Base-by-base conservation (phyloP, 2,113 vertebrate genomes). In the Aegithalos caudatus region DNA sequence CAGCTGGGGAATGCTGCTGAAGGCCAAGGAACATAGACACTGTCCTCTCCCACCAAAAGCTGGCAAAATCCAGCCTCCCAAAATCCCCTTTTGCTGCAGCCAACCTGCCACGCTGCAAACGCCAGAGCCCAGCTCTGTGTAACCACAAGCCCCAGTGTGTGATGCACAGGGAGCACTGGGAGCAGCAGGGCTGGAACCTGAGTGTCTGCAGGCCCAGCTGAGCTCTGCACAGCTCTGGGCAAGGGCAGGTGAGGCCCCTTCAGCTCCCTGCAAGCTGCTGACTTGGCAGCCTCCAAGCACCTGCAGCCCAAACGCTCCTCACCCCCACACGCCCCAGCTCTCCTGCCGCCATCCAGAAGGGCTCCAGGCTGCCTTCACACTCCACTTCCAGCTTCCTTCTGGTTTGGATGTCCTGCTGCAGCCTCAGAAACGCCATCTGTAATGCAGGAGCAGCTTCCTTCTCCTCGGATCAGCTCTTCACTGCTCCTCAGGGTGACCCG, bases 301-400 rank as follows among this genome's bases (percentile, higher is more conserved):
- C 64, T 9, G 76, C 83, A 91, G 83, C 86, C 73, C 79, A 23
- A 47, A 23, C 73, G 21, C 78, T 35, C 31, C 85, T 47, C 74
- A 50, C 12, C 24, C 28, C 3, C 1, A 3, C 53, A 3, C 38
- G 47, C 65, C 57, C 61, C 0, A 2, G 31, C 44, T 14, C 81
- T 93, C 38, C 81, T 56, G 27, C 9, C 2, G 0, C 82, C 64
- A 21, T 35, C 81, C 86, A 86, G 86, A 94, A 91, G 80, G 69
- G 91, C 88, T 92, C 54, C 4, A 0, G 67, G 91, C 67, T 74
- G 95, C 18, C 1, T 94, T 92, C 77, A 91, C 89, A 84, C 80
- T 82, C 74, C 86, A 87, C 82, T 86, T 85, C 61, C 67, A 86
- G 57, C 44, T 91, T 53, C 91, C 86, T 91, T 78, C 89, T 92